Conservation (phyloP, 1,140 invertebrate genomes). For the Charaxes varanes region DNA sequence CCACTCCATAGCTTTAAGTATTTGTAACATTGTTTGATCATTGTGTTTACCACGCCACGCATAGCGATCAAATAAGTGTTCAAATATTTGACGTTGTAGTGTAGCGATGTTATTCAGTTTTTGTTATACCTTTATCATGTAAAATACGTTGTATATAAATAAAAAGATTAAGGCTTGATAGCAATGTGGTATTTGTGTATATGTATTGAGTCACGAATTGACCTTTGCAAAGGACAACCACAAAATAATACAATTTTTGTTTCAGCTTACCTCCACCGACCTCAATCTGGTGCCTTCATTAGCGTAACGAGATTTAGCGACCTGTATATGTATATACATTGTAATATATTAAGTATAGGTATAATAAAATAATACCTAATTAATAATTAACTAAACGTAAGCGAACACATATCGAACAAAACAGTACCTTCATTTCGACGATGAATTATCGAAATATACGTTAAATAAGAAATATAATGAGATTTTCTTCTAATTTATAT, state of each 20-base stretch:
- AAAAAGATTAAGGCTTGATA: too few species aligned
- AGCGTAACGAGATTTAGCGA: constrained; percentile 53
- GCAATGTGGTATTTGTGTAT: too few species aligned
- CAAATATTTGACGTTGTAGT: too few species aligned
- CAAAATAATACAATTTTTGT: too few species aligned
- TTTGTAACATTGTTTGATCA: too few species aligned
- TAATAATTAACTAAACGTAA: constrained; percentile 38
- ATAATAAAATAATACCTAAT: constrained; percentile 38
- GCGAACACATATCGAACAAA: constrained; percentile 63
- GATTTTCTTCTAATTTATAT: constrained; percentile 36
- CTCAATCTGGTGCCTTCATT: constrained; percentile 70
- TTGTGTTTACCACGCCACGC: too few species aligned
- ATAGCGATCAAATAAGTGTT: too few species aligned
- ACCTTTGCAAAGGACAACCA: too few species aligned
- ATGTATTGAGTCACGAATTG: too few species aligned
- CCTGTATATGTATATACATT: constrained; percentile 66
- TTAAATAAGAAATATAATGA: constrained; percentile 19
- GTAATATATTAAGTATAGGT: constrained; percentile 48
- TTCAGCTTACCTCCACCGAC: constrained; percentile 68
- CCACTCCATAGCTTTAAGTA: background rate
- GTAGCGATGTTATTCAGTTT: too few species aligned
- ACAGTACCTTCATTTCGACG: constrained; percentile 47
- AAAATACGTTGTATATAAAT: too few species aligned
- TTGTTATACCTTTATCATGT: too few species aligned
- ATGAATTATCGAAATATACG: constrained; percentile 33